Conservation (phyloP, 2,888 invertebrate species). For the Rhopalosiphum nymphaeae region DNA sequence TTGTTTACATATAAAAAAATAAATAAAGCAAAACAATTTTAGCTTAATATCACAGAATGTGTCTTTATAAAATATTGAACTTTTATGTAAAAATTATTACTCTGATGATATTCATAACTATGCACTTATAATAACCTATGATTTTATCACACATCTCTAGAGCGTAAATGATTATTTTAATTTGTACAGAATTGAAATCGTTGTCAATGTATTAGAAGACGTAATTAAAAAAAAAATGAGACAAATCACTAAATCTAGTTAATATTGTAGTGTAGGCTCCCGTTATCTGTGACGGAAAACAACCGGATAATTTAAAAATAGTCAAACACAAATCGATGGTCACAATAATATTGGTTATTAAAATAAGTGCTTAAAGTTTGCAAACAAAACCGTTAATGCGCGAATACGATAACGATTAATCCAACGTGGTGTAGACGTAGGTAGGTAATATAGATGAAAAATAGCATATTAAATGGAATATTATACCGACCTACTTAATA, state of each 20-base stretch:
- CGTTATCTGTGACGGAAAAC: not conserved
- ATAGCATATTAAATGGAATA: not conserved
- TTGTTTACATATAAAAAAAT: too few relatives aligned
- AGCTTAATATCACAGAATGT: too few relatives aligned
- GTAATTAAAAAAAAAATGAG: not conserved
- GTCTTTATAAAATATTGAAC: too few relatives aligned
- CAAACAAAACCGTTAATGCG: too few relatives aligned
- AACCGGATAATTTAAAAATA: not conserved
- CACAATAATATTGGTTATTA: not conserved
- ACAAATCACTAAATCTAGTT: not conserved
- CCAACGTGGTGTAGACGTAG: too few relatives aligned
- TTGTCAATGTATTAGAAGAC: not conserved
- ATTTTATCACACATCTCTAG: not conserved
- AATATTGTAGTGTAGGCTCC: not conserved
- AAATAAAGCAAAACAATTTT: too few relatives aligned
- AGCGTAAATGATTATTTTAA: not conserved
- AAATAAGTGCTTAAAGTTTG: too few relatives aligned
- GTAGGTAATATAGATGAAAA: not conserved
- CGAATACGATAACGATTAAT: too few relatives aligned
- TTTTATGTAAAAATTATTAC: too few relatives aligned
- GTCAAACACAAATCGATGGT: not conserved
- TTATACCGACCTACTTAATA: too few relatives aligned
- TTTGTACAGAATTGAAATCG: not conserved
- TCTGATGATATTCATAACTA: too few relatives aligned
- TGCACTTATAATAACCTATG: too few relatives aligned